Evolutionary conservation across 2,797 vertebrate species (phyloP).

Genomic region (Bufotes viridis): DNA sequence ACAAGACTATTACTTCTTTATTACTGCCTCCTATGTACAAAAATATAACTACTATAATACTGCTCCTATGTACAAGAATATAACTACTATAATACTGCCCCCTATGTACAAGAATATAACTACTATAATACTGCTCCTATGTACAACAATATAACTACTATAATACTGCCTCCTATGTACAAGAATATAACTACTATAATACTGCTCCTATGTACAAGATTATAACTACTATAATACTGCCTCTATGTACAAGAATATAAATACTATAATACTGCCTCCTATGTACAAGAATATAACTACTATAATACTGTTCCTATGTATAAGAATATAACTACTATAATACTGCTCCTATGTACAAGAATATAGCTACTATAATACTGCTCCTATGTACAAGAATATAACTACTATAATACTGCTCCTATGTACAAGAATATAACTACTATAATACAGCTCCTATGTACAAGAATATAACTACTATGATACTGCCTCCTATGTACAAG

Average conservation of each 20-base stretch:
- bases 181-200: constrained; percentile 1
- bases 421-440: constrained; percentile 4
- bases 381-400: neutral
- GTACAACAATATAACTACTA: neutral
- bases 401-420: neutral
- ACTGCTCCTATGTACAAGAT: neutral
- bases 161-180: neutral
- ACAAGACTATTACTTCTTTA: constrained; percentile 1
- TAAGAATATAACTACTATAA: constrained; percentile 3
- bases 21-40: neutral
- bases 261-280: neutral
- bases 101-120: neutral
- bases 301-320: neutral
- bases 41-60: constrained; percentile 9
- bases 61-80: neutral
- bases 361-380: constrained; percentile 3
- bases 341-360: constrained; percentile 2
- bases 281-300: neutral
- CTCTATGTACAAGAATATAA: neutral
- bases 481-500: neutral
- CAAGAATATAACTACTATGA: constrained; percentile 8
- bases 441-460: neutral
- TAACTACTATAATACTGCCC: neutral
- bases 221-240: constrained; percentile 14
- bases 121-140: neutral